Conservation (phyloP, 2,113 vertebrate species). For the Chloropsis hardwickii region DNA sequence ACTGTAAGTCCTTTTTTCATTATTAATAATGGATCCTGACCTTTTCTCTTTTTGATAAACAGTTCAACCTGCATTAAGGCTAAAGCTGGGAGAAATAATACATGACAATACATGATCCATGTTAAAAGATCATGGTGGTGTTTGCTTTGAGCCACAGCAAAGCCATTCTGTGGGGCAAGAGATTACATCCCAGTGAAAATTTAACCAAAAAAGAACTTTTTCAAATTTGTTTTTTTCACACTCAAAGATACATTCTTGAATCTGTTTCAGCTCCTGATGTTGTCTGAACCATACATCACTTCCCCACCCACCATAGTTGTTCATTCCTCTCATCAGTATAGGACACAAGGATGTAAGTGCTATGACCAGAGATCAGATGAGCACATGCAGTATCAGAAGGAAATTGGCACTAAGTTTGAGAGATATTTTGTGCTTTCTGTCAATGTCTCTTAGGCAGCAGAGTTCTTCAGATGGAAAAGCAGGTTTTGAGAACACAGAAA, state of each 20-base stretch:
- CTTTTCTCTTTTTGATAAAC: not conserved
- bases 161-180: not conserved
- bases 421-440: not conserved
- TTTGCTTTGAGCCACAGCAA: not conserved
- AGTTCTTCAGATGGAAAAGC: not conserved
- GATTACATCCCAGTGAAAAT: not conserved
- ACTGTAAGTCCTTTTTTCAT: not conserved
- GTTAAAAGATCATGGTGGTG: not conserved
- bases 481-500: not conserved
- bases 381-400: not conserved
- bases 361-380: not conserved
- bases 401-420: not conserved
- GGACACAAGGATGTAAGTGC: not conserved
- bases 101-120: not conserved
- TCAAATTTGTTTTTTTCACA: not conserved
- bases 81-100: not conserved
- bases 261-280: not conserved
- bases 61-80: not conserved
- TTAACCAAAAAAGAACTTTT: not conserved
- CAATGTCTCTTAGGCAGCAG: not conserved
- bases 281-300: not conserved
- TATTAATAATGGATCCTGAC: not conserved
- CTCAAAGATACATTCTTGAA: not conserved
- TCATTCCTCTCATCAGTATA: not conserved
- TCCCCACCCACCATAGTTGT: not conserved